phyloP scores from a whole-genome alignment of 2,113 vertebrate genomes.

The Spheniscus mendiculus region DNA sequence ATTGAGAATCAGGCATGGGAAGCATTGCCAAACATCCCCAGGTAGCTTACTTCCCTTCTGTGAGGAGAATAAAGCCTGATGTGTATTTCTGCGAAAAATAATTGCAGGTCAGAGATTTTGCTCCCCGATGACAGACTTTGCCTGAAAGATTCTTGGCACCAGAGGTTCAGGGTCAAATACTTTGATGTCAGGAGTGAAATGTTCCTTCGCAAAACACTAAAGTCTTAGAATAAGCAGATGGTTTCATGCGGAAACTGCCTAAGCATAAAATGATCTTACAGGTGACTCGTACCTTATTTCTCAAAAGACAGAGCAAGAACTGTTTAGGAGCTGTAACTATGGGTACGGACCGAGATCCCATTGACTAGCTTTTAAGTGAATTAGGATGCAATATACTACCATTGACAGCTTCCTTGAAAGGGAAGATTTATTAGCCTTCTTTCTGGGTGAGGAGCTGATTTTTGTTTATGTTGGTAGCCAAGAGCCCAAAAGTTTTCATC shows the following conservation, averaged over 20 bases:
- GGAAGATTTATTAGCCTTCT: background rate
- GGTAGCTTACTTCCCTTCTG: background rate
- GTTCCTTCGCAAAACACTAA: constrained; percentile 65
- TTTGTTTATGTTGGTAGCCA: background rate
- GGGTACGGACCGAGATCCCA: background rate
- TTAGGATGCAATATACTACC: background rate
- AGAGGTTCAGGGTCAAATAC: constrained; percentile 49
- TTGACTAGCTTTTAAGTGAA: background rate
- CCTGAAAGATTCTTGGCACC: constrained; percentile 33
- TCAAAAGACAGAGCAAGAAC: constrained; percentile 26
- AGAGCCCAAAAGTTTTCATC: background rate
- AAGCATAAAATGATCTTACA: constrained; percentile 39
- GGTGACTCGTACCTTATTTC: constrained; percentile 72
- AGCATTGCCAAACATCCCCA: background rate
- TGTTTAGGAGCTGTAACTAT: background rate
- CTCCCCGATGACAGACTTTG: background rate
- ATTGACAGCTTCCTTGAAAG: background rate
- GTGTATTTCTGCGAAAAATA: background rate
- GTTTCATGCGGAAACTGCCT: background rate
- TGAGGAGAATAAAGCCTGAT: background rate
- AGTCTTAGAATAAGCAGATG: constrained; percentile 67
- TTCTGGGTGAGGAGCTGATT: background rate
- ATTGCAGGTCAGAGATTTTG: constrained; percentile 1
- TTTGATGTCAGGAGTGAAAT: constrained; percentile 75
- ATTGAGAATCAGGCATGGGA: background rate